Evolutionary conservation across 2,797 vertebrate genomes (phyloP).

Genomic region (Rallus crepitans): DNA sequence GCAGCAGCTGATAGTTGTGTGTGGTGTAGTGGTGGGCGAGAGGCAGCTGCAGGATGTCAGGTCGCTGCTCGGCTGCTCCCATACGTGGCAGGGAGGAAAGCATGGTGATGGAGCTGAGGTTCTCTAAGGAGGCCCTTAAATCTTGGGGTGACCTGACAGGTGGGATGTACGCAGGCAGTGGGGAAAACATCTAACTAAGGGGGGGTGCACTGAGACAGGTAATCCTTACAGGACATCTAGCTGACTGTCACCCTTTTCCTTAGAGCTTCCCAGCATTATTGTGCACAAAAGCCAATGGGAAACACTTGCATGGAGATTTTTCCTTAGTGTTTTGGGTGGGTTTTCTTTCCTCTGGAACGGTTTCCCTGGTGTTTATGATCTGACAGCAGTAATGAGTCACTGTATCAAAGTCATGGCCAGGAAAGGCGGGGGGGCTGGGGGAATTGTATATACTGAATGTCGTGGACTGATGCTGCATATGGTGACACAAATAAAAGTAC

Average conservation of each 20-base stretch:
- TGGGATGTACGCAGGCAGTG: background rate
- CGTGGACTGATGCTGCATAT: conserved; percentile 34
- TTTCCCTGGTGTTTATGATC: conserved; percentile 68
- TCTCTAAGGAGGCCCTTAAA: conserved; percentile 42
- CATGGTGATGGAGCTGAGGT: conserved; percentile 5
- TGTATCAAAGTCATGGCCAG: conserved; percentile 61
- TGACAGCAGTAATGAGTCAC: conserved; percentile 70
- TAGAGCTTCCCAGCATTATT: background rate
- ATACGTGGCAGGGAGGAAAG: conserved; percentile 56
- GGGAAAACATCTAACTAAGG: background rate
- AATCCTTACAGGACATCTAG: background rate
- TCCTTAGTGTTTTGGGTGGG: background rate
- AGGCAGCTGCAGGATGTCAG: background rate
- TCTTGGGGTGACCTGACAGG: background rate
- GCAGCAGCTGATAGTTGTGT: background rate
- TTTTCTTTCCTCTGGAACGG: background rate
- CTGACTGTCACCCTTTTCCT: background rate
- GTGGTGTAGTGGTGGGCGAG: background rate
- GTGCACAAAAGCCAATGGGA: background rate
- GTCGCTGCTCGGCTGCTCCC: conserved; percentile 11
- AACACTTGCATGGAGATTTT: background rate
- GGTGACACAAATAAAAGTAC: conserved; percentile 42
- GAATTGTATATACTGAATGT: background rate
- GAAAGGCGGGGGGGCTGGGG: conserved; percentile 23
- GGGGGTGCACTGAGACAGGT: background rate